Evolutionary conservation across 2,888 invertebrate species (phyloP).

Genomic region (Digitonthophagus gazella): DNA sequence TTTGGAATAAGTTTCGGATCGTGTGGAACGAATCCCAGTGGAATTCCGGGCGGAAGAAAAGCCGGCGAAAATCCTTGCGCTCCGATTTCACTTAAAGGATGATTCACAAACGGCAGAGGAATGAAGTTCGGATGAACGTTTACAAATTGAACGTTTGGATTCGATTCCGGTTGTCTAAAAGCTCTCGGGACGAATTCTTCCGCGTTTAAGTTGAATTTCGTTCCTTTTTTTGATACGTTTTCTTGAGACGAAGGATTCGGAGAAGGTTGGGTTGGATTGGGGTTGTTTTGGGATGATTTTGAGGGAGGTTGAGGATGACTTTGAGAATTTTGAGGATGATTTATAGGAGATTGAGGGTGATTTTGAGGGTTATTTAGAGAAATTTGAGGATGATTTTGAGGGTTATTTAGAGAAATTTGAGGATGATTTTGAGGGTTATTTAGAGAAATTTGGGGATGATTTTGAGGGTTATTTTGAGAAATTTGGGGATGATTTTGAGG

Average conservation of each 20-base stretch:
- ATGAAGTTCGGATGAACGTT: constrained; percentile 44
- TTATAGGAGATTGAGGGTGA: no score
- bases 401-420: no score
- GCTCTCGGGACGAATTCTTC: constrained; percentile 51
- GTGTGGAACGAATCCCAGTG: constrained; percentile 44
- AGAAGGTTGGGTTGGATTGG: background rate
- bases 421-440: no score
- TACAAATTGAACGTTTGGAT: constrained; percentile 40
- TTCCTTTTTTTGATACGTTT: background rate
- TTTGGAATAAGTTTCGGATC: constrained; percentile 38
- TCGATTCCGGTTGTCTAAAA: constrained; percentile 37
- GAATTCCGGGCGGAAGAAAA: constrained; percentile 42
- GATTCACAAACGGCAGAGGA: constrained; percentile 42
- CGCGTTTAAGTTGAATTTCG: constrained; percentile 42
- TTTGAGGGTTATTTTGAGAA: no score
- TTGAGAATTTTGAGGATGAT: no score
- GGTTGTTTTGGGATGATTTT: background rate
- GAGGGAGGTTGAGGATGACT: no score
- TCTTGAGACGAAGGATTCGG: background rate
- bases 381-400: no score
- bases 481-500: no score
- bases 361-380: no score
- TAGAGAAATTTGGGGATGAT: no score
- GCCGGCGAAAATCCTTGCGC: constrained; percentile 17
- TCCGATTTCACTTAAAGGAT: constrained; percentile 36